These are phyloP conservation scores for Neogobius melanostomus DNA, from an alignment of 2,113 vertebrate genomes.

Conservation along the genomic window DNA sequence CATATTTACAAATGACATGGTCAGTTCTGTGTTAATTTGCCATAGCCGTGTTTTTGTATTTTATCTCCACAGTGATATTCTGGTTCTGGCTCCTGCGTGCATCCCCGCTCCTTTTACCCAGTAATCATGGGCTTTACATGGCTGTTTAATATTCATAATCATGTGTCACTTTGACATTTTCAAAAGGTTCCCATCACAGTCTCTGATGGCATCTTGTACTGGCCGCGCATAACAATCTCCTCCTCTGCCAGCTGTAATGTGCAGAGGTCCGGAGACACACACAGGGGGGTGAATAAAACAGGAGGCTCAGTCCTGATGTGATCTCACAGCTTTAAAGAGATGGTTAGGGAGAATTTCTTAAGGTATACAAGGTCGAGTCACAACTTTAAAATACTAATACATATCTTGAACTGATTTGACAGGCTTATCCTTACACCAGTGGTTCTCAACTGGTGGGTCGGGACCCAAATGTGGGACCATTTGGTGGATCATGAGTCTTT, in stretches of 20 bases:
- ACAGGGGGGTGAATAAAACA: constrained; percentile 37
- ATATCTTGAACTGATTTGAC: too few relatives aligned
- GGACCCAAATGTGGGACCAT: too few relatives aligned
- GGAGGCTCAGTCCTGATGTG: not conserved
- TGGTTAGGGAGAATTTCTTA: not conserved
- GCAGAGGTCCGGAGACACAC: constrained; percentile 57
- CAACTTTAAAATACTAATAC: too few relatives aligned
- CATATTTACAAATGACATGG: constrained; percentile 23
- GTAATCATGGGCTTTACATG: constrained; percentile 69
- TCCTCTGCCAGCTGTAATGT: constrained; percentile 72
- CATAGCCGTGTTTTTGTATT: not conserved
- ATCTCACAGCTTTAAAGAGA: not conserved
- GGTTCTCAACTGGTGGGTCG: too few relatives aligned
- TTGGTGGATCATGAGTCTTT: too few relatives aligned
- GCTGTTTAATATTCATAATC: constrained; percentile 80
- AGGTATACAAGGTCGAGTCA: not conserved
- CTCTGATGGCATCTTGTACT: constrained; percentile 71
- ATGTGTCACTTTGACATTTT: constrained; percentile 80
- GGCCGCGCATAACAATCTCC: constrained; percentile 75
- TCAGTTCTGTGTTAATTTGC: constrained; percentile 27
- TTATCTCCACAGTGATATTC: constrained; percentile 33
- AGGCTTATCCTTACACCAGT: too few relatives aligned
- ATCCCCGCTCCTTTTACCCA: constrained; percentile 58
- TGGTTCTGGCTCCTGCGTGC: constrained; percentile 40
- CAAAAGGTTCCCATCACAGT: constrained; percentile 77